Evolutionary conservation across 2,797 vertebrate species (phyloP).

Genomic region (Molossus alvarezi): DNA sequence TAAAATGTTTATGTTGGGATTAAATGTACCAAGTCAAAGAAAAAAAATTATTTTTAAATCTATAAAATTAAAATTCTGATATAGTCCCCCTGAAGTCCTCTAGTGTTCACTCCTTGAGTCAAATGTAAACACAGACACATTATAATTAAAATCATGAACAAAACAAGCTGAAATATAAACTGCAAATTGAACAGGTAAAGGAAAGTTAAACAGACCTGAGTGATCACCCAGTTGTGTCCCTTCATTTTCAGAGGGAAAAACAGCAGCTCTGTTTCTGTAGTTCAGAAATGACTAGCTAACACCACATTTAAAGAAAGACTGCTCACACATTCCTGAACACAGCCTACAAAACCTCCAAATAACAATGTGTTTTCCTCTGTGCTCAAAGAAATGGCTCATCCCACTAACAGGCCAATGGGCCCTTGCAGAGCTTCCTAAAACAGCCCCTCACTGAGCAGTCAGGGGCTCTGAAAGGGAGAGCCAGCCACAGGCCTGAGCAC

Average conservation of each 20-base stretch:
- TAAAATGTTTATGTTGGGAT: constrained; percentile 13
- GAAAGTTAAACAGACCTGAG: background rate
- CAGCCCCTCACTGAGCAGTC: background rate
- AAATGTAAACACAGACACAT: background rate
- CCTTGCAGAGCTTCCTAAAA: background rate
- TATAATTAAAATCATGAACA: background rate
- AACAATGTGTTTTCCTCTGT: background rate
- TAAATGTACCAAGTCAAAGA: constrained; percentile 33
- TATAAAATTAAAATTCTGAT: background rate
- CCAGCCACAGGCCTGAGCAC: background rate
- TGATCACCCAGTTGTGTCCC: background rate
- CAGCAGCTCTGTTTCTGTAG: background rate
- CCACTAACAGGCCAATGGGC: background rate
- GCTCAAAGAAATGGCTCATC: background rate
- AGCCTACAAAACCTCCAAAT: background rate
- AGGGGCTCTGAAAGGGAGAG: background rate
- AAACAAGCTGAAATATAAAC: background rate
- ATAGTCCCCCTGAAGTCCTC: background rate
- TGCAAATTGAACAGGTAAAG: background rate
- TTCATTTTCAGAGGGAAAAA: background rate
- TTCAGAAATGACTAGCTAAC: background rate
- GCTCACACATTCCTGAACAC: background rate
- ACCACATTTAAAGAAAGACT: background rate
- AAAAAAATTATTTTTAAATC: background rate
- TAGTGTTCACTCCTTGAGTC: background rate